Percentiles rank a stretch among this genome's conserved stretches.
Evolutionary conservation across 2,797 vertebrate genomes (phyloP).

Genomic region (Gouania willdenowi): DNA sequence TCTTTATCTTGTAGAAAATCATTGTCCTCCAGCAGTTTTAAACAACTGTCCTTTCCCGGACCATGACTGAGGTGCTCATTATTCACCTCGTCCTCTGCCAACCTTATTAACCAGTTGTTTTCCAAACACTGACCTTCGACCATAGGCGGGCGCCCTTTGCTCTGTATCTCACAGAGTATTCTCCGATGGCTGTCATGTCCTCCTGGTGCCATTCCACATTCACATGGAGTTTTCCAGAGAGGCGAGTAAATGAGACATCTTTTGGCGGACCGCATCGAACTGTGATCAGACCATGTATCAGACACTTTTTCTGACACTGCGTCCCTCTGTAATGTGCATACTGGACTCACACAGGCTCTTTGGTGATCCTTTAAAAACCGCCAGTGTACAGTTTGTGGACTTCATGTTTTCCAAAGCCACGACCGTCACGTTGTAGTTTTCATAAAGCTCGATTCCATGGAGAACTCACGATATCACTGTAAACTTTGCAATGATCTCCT

Average conservation of each 20-base stretch:
- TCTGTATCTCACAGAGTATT: slow-evolving; percentile 53
- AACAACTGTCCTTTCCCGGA: too few species aligned
- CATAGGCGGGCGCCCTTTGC: slow-evolving; percentile 6
- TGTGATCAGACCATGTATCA: slow-evolving; percentile 23
- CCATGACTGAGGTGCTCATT: too few species aligned
- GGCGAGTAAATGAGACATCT: slow-evolving; percentile 30
- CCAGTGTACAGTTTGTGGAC: slow-evolving; percentile 41
- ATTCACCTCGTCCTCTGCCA: too few species aligned
- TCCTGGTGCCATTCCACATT: slow-evolving; percentile 35
- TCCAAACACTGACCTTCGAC: slow-evolving; percentile 60
- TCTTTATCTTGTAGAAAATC: too few species aligned
- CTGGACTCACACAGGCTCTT: slow-evolving; percentile 36
- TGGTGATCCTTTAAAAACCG: slow-evolving; percentile 38
- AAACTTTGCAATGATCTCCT: fast-evolving
- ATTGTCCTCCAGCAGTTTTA: too few species aligned
- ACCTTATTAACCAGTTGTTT: too few species aligned
- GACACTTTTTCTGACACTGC: too few species aligned
- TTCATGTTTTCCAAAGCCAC: slow-evolving; percentile 39
- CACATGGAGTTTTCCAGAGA: slow-evolving; percentile 36
- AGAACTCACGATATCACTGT: neutral
- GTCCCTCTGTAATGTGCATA: too few species aligned
- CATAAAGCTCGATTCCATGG: fast-evolving
- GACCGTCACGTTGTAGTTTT: fast-evolving
- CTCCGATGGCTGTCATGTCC: neutral
- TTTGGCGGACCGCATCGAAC: slow-evolving; percentile 60